Evolutionary conservation across 2,888 invertebrate genomes (phyloP).

Genomic region (Cerastis leucographa): DNA sequence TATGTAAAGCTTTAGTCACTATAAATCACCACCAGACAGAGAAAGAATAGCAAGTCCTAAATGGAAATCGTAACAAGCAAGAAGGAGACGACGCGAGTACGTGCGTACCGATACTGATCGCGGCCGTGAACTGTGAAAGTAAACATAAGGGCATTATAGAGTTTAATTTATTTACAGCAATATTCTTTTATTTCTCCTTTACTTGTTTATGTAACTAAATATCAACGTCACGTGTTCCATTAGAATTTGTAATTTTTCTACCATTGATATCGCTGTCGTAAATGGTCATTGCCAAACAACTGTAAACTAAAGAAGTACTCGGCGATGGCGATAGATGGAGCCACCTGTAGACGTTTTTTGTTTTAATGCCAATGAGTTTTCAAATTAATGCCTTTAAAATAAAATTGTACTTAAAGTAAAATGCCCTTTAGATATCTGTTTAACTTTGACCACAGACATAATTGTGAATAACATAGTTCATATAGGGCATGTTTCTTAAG

Average conservation of each 20-base stretch:
- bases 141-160: constrained; percentile 80
- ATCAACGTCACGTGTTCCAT: constrained; percentile 53
- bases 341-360: constrained; percentile 52
- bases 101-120: constrained; percentile 67
- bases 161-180: constrained; percentile 75
- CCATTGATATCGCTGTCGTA: constrained; percentile 44
- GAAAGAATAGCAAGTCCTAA: constrained; percentile 67
- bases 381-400: constrained; percentile 38
- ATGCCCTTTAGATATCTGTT: constrained; percentile 37
- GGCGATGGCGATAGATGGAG: constrained; percentile 71
- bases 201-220: constrained; percentile 58
- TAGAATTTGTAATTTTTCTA: constrained; percentile 48
- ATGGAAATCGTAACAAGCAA: constrained; percentile 43
- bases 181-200: constrained; percentile 69
- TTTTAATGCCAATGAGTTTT: constrained; percentile 50
- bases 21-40: constrained; percentile 83
- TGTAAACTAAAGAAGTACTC: constrained; percentile 58
- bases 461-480: background rate
- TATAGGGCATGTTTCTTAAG: constrained; percentile 16
- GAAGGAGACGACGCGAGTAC: constrained; percentile 69
- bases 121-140: constrained; percentile 86
- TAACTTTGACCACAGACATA: constrained; percentile 21
- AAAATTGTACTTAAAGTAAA: constrained; percentile 26
- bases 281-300: constrained; percentile 63
- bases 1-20: constrained; percentile 76